Evolutionary conservation across 2,113 vertebrate species (phyloP).

Genomic region (Seriola aureovittata): DNA sequence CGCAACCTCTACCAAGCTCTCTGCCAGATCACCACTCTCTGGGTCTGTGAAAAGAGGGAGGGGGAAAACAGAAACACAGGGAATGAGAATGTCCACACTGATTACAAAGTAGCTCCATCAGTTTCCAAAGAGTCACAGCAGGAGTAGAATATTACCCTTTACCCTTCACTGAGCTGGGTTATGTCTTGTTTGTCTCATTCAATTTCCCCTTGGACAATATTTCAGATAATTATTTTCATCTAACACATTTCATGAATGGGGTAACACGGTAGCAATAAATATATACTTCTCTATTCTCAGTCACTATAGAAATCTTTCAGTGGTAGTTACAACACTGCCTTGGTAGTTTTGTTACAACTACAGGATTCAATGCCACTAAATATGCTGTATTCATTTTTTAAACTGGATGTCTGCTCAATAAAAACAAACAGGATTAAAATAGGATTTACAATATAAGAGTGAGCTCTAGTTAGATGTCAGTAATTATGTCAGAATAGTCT

Average conservation of each 20-base stretch:
- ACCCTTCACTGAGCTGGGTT: conserved; percentile 14
- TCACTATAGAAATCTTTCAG: neutral
- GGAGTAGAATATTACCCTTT: conserved; percentile 23
- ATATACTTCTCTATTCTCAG: neutral
- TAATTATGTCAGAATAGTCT: neutral
- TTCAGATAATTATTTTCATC: conserved; percentile 18
- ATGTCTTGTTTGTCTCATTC: conserved; percentile 17
- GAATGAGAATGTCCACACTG: conserved; percentile 45
- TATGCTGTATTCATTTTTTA: neutral
- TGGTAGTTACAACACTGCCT: neutral
- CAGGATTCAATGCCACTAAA: neutral
- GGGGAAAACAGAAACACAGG: conserved; percentile 28
- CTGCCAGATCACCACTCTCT: conserved; percentile 67
- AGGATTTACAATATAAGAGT: neutral
- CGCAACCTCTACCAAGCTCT: conserved; percentile 77
- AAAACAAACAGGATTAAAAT: neutral
- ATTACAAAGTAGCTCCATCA: conserved; percentile 41
- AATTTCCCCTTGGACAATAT: conserved; percentile 7
- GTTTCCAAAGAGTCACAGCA: conserved; percentile 25
- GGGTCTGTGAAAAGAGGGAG: conserved; percentile 71
- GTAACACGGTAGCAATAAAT: conserved; percentile 1
- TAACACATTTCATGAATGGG: neutral
- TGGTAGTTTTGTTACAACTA: neutral
- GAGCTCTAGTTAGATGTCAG: neutral
- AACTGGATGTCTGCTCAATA: neutral